Evolutionary conservation across 2,888 invertebrate species (phyloP).

Genomic region (Cantharis nigra): DNA sequence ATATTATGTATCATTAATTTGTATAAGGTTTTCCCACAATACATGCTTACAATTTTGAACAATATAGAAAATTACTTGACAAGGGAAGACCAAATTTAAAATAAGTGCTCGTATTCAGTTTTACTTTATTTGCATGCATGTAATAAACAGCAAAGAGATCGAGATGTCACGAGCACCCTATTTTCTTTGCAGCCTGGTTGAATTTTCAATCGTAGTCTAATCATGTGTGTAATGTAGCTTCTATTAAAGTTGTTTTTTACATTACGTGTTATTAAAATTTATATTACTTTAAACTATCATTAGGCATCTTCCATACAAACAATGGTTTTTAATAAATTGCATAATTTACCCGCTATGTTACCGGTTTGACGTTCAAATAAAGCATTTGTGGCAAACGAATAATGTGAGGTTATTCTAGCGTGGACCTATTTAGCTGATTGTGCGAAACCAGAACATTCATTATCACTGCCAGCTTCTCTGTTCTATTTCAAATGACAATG

Average conservation of each 20-base stretch:
- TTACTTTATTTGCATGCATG: constrained; percentile 27
- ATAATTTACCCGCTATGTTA: constrained; percentile 25
- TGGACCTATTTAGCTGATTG: constrained; percentile 42
- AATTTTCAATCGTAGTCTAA: constrained; percentile 39
- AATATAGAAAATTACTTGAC: not conserved
- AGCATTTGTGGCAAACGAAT: constrained; percentile 40
- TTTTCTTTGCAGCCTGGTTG: constrained; percentile 34
- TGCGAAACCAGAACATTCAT: constrained; percentile 40
- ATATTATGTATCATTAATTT: not conserved
- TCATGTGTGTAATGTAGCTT: constrained; percentile 39
- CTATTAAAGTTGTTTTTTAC: constrained; percentile 20
- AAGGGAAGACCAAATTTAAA: not conserved
- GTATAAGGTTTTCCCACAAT: not conserved
- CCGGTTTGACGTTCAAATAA: constrained; percentile 39
- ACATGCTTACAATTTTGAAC: not conserved
- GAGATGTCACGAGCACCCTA: constrained; percentile 40
- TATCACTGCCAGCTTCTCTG: constrained; percentile 36
- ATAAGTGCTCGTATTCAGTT: constrained; percentile 23
- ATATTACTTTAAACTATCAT: not conserved
- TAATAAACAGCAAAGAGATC: constrained; percentile 33
- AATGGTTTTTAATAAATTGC: constrained; percentile 12
- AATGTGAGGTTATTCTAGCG: constrained; percentile 41
- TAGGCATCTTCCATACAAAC: not conserved
- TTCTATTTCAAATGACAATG: constrained; percentile 37
- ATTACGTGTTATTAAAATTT: not conserved